A percentile compares a stretch with the other conserved stretches of the same genome.
These are phyloP conservation scores for Nipponacmea schrenckii DNA, from an alignment of 2,888 invertebrate species.

Conservation along the genomic window DNA sequence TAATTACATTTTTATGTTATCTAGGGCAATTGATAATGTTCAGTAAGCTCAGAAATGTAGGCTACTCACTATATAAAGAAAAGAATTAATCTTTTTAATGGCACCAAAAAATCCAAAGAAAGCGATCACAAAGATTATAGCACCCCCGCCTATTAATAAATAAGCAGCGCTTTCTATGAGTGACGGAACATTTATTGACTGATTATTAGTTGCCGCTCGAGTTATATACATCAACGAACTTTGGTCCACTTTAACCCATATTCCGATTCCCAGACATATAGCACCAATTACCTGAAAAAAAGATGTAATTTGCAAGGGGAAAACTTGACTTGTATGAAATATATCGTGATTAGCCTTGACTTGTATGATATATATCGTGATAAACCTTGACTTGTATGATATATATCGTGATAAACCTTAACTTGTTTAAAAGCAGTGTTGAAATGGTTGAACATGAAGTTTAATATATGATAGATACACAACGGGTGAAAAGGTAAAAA, in stretches of 20 bases:
- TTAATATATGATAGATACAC: no score
- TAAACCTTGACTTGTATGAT: no score
- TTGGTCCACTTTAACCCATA: slow-evolving; percentile 17
- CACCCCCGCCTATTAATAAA: slow-evolving; percentile 16
- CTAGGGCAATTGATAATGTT: not conserved
- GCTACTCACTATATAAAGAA: slow-evolving; percentile 12
- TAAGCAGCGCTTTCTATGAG: slow-evolving; percentile 15
- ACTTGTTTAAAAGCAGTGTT: no score
- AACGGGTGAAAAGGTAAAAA: no score
- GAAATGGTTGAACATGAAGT: no score
- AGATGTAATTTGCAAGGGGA: slow-evolving; percentile 12
- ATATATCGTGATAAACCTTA: no score
- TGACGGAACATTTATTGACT: slow-evolving; percentile 9
- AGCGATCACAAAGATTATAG: slow-evolving; percentile 14
- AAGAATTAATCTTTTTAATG: slow-evolving; percentile 13
- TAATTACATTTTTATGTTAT: not conserved
- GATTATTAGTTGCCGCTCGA: not conserved
- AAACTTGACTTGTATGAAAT: not conserved
- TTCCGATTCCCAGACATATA: slow-evolving; percentile 15
- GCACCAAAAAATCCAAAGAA: slow-evolving; percentile 21
- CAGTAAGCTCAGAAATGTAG: not conserved
- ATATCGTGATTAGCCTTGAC: no score
- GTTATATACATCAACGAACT: slow-evolving; percentile 10
- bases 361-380: no score
- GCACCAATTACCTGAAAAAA: slow-evolving; percentile 17